Percentiles rank a stretch among this genome's conserved stretches.
phyloP scores from a whole-genome alignment of 64 coral and sea anemone species.

The Trachythela sp. region DNA sequence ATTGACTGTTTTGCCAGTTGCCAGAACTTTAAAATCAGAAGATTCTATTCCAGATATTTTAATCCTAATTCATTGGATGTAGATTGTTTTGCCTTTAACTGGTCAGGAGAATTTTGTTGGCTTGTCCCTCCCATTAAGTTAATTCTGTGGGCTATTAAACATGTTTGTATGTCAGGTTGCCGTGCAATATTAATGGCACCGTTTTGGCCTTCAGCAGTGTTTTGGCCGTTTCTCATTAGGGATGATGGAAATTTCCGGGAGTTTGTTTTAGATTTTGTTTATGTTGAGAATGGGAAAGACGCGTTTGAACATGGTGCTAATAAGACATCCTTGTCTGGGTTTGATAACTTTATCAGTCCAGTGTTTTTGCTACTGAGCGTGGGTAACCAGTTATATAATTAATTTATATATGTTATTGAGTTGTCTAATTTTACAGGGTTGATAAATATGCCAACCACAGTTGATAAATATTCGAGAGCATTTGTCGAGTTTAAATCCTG shows the following conservation, averaged over 20 bases:
- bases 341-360: constrained; percentile 10
- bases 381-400: background rate
- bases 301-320: background rate
- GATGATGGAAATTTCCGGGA: too few relatives aligned
- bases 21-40: background rate
- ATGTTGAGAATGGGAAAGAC: too few relatives aligned
- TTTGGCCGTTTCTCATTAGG: too few relatives aligned
- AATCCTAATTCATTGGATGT: background rate
- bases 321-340: background rate
- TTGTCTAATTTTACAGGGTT: too few relatives aligned
- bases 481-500: background rate
- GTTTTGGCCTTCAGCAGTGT: background rate
- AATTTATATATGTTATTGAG: background rate
- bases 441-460: background rate
- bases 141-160: background rate
- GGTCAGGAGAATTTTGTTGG: background rate
- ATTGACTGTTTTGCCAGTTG: constrained; percentile 46
- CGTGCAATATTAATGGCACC: background rate
- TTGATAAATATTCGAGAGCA: constrained; percentile 26
- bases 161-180: background rate
- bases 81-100: background rate
- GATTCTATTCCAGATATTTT: background rate
- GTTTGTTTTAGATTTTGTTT: too few relatives aligned
- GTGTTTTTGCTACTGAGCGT: background rate
- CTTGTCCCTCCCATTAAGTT: background rate